Percentiles rank a stretch among this genome's conserved stretches.
These are phyloP conservation scores for Brienomyrus brachyistius DNA, from an alignment of 2,113 vertebrate genomes.

Conservation along the genomic window DNA sequence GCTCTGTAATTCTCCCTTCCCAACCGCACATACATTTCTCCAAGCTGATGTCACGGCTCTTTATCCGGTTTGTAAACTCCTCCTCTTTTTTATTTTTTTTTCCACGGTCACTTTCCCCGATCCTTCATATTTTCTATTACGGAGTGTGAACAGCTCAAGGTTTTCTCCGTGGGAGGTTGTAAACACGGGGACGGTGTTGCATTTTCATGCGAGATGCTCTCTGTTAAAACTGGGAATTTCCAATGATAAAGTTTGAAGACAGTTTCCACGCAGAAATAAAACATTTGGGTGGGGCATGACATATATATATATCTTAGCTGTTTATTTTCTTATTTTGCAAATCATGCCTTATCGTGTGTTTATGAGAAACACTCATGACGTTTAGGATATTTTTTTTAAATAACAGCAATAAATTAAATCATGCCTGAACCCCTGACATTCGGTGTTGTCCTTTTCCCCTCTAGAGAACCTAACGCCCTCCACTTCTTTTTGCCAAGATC, in stretches of 20 bases:
- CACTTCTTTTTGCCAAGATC: slow-evolving; percentile 22
- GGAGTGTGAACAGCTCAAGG: background rate
- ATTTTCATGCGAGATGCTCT: background rate
- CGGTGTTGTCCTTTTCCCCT: background rate
- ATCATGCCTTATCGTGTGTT: background rate
- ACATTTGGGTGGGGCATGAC: background rate
- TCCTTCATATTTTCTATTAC: background rate
- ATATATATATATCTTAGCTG: background rate
- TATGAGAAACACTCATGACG: background rate
- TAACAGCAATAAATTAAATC: background rate
- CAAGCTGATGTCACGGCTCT: slow-evolving; percentile 60
- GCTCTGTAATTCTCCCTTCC: slow-evolving; percentile 30
- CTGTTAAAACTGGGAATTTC: background rate
- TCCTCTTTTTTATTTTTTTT: slow-evolving; percentile 40
- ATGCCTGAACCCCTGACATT: background rate
- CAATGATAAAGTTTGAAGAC: background rate
- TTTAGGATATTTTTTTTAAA: background rate
- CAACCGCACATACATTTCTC: slow-evolving; percentile 56
- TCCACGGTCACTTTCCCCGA: background rate
- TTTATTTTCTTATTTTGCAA: background rate
- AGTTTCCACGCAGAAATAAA: background rate
- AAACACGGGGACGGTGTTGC: background rate
- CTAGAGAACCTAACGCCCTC: slow-evolving; percentile 11
- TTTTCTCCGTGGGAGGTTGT: background rate
- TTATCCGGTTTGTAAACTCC: slow-evolving; percentile 58